Evolutionary conservation across 2,888 invertebrate genomes (phyloP).

Genomic region (Strigamia transsilvanica): DNA sequence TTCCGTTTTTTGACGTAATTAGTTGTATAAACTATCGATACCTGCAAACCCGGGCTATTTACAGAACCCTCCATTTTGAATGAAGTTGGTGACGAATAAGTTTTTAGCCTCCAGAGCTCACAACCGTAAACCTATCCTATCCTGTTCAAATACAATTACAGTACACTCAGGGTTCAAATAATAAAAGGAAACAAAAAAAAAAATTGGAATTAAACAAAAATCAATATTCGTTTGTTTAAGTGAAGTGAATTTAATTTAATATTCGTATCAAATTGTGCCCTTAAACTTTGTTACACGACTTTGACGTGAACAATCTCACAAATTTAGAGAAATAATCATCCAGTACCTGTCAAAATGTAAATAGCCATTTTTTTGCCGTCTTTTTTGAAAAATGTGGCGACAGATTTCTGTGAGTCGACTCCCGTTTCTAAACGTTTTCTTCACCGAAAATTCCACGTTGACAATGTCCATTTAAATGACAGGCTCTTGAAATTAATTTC

Average conservation of each 20-base stretch:
- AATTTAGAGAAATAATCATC: slow-evolving; percentile 36
- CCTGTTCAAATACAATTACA: not conserved
- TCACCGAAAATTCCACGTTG: not conserved
- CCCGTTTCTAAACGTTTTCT: not conserved
- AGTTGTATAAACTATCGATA: slow-evolving; percentile 18
- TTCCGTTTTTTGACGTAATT: not conserved
- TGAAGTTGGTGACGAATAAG: slow-evolving; percentile 16
- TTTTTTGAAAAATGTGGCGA: slow-evolving; percentile 33
- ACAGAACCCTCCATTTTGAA: slow-evolving; percentile 48
- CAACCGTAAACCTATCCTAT: slow-evolving; percentile 6
- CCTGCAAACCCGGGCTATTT: slow-evolving; percentile 46
- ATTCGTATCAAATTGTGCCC: slow-evolving; percentile 10
- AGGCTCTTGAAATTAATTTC: slow-evolving; percentile 23
- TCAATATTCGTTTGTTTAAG: not conserved
- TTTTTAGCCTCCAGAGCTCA: slow-evolving; percentile 20
- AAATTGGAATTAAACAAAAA: not conserved
- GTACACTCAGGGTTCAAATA: slow-evolving; percentile 36
- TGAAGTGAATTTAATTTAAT: not conserved
- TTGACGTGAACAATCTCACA: slow-evolving; percentile 42
- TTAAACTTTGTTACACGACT: slow-evolving; percentile 16
- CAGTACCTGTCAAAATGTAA: slow-evolving; percentile 44
- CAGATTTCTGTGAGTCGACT: slow-evolving; percentile 24
- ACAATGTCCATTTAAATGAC: slow-evolving; percentile 17
- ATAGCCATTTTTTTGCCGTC: slow-evolving; percentile 38
- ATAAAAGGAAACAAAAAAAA: not conserved